Conservation (phyloP, 2,797 vertebrate genomes). For the Siniperca scherzeri region DNA sequence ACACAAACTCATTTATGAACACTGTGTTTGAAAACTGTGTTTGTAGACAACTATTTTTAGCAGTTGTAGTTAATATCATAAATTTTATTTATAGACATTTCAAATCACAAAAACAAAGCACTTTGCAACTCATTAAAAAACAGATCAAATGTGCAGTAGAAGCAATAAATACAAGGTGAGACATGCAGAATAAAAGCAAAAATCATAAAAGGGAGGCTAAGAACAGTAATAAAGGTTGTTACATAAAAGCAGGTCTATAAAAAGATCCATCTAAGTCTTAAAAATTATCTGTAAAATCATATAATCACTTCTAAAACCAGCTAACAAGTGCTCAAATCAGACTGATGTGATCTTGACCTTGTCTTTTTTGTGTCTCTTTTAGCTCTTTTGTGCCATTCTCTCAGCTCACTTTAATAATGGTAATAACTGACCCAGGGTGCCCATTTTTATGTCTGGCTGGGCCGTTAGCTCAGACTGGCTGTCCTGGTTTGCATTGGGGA, state of each 20-base stretch:
- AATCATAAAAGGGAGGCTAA: slow-evolving; percentile 30
- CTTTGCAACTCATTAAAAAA: slow-evolving; percentile 31
- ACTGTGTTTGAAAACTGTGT: not conserved
- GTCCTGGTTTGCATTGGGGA: slow-evolving; percentile 32
- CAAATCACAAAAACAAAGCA: slow-evolving; percentile 18
- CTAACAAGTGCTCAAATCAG: slow-evolving; percentile 35
- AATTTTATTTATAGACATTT: slow-evolving; percentile 43
- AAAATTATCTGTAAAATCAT: slow-evolving; percentile 29
- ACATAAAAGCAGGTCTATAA: slow-evolving; percentile 33
- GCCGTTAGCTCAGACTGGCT: slow-evolving; percentile 32
- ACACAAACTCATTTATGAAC: not conserved
- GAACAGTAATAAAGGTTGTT: slow-evolving; percentile 34
- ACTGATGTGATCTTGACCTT: slow-evolving; percentile 14
- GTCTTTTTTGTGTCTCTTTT: slow-evolving; percentile 8
- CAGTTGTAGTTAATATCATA: not conserved
- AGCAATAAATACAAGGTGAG: slow-evolving; percentile 16
- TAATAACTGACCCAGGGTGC: slow-evolving; percentile 40
- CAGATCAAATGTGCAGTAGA: slow-evolving; percentile 20
- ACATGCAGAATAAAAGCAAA: slow-evolving; percentile 21
- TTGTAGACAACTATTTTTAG: slow-evolving; percentile 26
- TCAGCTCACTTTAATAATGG: slow-evolving; percentile 29
- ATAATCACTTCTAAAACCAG: slow-evolving; percentile 28
- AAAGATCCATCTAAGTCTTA: slow-evolving; percentile 17
- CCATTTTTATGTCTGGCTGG: slow-evolving; percentile 32
- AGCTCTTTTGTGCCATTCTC: slow-evolving; percentile 8